phyloP scores from a whole-genome alignment of 2,113 vertebrate genomes.

The Regulus satrapa region DNA sequence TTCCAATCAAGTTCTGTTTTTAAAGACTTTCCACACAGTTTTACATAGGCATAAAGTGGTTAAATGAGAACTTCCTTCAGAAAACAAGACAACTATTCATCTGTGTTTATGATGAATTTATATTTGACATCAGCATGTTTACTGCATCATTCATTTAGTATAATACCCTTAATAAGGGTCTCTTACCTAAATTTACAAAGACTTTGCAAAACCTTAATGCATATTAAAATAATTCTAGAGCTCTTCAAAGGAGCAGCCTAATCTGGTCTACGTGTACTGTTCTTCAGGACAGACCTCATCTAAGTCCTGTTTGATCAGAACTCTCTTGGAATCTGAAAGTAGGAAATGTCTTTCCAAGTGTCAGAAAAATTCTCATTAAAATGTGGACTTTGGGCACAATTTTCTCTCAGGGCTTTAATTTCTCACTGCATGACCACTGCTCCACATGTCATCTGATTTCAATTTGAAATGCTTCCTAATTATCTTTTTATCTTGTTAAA shows the following conservation, averaged over 20 bases:
- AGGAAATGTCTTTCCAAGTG: neutral
- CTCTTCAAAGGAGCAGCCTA: neutral
- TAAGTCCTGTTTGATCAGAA: neutral
- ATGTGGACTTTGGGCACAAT: neutral
- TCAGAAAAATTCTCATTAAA: slow-evolving; percentile 57
- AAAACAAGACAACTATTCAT: neutral
- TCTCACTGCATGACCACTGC: neutral
- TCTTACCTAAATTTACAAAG: slow-evolving; percentile 1
- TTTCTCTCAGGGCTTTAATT: slow-evolving; percentile 28
- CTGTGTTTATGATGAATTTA: neutral
- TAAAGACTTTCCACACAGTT: neutral
- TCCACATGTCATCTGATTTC: slow-evolving; percentile 6
- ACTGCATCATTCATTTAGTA: neutral
- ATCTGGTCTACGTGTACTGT: neutral
- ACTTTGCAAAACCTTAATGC: neutral
- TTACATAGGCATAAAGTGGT: neutral
- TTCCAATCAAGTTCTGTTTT: neutral
- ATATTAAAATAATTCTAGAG: neutral
- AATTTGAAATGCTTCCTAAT: slow-evolving; percentile 23
- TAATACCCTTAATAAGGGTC: neutral
- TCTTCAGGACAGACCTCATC: neutral
- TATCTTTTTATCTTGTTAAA: slow-evolving; percentile 40
- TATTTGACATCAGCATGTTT: neutral
- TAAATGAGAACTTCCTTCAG: neutral
- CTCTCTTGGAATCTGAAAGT: neutral